These are phyloP conservation scores for Myodes glareolus DNA, from an alignment of 2,113 vertebrate species.

Conservation along the genomic window DNA sequence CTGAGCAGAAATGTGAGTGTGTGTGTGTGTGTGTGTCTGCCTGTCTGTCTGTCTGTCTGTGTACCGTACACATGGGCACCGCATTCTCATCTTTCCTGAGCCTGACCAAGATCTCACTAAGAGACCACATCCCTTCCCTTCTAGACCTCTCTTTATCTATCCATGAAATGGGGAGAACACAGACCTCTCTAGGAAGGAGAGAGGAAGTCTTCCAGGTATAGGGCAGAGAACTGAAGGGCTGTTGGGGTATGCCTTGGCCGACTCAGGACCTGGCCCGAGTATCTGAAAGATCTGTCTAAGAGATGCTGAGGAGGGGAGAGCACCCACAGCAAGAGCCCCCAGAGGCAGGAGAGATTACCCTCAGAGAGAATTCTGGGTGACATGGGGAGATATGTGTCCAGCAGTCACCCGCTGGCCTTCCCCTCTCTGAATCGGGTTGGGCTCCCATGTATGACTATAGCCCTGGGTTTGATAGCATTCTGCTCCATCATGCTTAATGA, in stretches of 20 bases:
- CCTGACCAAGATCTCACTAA: background rate
- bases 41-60: too few relatives aligned
- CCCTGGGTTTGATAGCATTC: background rate
- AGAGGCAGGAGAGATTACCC: background rate
- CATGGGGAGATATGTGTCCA: background rate
- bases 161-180: background rate
- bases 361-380: background rate
- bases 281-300: background rate
- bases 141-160: background rate
- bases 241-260: background rate
- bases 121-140: background rate
- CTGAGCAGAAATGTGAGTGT: background rate
- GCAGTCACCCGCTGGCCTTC: background rate
- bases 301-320: too few relatives aligned
- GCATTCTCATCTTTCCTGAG: background rate
- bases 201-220: background rate
- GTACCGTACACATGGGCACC: background rate
- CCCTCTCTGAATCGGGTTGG: background rate
- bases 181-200: background rate
- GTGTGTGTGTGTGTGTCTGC: background rate
- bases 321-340: background rate
- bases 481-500: background rate
- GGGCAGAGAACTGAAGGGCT: background rate
- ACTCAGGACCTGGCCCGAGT: background rate
- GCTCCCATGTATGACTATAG: background rate